Percentiles rank a stretch among this genome's conserved stretches.
Conservation (phyloP, 2,113 vertebrate genomes). For the Megaceryle torquata region DNA sequence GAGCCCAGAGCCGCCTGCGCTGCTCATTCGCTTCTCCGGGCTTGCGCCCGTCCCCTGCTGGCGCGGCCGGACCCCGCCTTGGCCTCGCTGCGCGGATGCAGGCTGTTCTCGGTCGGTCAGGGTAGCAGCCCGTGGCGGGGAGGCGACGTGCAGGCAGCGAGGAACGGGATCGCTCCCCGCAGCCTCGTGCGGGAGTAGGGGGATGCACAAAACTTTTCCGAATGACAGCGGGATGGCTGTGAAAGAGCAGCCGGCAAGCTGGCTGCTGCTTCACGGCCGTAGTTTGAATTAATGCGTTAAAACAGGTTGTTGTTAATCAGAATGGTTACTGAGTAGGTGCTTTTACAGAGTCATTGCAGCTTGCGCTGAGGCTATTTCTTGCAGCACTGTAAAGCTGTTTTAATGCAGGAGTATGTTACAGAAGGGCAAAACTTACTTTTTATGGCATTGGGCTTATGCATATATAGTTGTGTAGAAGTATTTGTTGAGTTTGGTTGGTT, state of each 20-base stretch:
- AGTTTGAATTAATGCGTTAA: not conserved
- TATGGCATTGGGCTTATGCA: not conserved
- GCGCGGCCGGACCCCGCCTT: not conserved
- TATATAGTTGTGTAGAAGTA: not conserved
- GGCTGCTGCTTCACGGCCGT: not conserved
- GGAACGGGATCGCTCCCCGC: not conserved
- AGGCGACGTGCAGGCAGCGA: too few species aligned
- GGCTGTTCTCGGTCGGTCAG: not conserved
- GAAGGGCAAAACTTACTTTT: not conserved
- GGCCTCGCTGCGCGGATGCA: rapidly evolving
- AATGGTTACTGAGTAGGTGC: not conserved
- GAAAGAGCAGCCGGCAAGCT: not conserved
- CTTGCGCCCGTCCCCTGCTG: too few species aligned
- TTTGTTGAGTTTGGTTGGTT: not conserved
- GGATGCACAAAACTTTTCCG: not conserved
- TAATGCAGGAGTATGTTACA: too few species aligned
- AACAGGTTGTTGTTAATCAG: not conserved
- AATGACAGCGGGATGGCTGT: not conserved
- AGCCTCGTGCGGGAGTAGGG: rapidly evolving
- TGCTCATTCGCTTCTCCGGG: too few species aligned
- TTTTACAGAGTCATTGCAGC: not conserved
- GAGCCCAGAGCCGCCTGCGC: rapidly evolving
- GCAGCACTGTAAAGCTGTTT: rapidly evolving
- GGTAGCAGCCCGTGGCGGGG: not conserved
- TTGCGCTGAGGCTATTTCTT: not conserved